Evolutionary conservation across 2,888 invertebrate species (phyloP).

Genomic region (Archips crataeganus): DNA sequence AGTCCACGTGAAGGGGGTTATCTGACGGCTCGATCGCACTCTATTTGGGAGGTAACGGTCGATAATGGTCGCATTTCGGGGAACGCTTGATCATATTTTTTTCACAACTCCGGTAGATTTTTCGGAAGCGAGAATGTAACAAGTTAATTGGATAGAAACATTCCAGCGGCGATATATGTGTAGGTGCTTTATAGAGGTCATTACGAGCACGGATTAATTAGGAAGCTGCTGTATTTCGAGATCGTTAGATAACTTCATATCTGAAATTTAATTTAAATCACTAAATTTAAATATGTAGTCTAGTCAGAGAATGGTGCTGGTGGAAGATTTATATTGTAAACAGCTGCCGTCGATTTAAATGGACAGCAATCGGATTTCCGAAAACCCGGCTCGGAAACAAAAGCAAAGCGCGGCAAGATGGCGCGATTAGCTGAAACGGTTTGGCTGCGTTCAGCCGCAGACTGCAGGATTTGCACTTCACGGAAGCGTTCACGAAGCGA

Average conservation of each 20-base stretch:
- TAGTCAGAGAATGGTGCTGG: constrained; percentile 14
- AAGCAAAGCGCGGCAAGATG: constrained; percentile 47
- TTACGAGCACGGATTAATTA: constrained; percentile 74
- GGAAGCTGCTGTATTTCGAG: constrained; percentile 64
- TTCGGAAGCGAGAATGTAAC: constrained; percentile 84
- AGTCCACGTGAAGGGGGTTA: constrained; percentile 79
- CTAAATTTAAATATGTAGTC: constrained; percentile 21
- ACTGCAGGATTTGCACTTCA: constrained; percentile 23
- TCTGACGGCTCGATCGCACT: constrained; percentile 72
- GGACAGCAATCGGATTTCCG: constrained; percentile 52
- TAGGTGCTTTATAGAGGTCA: constrained; percentile 65
- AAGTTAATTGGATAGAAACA: constrained; percentile 83
- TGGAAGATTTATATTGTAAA: constrained; percentile 38
- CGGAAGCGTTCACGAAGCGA: constrained; percentile 8
- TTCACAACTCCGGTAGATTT: constrained; percentile 66
- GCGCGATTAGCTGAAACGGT: constrained; percentile 44
- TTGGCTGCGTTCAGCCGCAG: constrained; percentile 19
- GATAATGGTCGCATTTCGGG: constrained; percentile 80
- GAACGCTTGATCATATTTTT: constrained; percentile 70
- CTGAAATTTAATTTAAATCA: constrained; percentile 9
- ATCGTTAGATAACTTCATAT: constrained; percentile 25
- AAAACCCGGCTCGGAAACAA: constrained; percentile 48
- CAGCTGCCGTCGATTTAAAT: constrained; percentile 40
- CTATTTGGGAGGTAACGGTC: constrained; percentile 84
- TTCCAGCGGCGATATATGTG: constrained; percentile 68